Conservation (phyloP, 2,113 vertebrate species). For the Fregata magnificens region DNA sequence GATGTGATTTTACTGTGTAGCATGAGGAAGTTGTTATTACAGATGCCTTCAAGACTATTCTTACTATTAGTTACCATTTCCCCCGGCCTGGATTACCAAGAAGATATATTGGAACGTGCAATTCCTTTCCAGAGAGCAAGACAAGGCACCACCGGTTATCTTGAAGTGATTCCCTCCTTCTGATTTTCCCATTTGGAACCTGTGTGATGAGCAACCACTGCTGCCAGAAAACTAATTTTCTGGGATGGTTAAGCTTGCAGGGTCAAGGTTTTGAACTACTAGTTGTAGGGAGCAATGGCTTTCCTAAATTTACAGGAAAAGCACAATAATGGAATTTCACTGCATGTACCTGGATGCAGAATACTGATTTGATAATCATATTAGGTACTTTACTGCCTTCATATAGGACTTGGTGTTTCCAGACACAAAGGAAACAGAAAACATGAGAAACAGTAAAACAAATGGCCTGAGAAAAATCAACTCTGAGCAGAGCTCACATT, state of each 20-base stretch:
- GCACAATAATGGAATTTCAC: not conserved
- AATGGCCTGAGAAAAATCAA: not conserved
- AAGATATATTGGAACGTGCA: not conserved
- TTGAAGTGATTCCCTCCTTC: not conserved
- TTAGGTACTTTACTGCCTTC: not conserved
- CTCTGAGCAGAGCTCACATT: not conserved
- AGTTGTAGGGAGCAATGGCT: not conserved
- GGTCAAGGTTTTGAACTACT: not conserved
- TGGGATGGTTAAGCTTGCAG: not conserved
- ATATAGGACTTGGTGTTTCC: not conserved
- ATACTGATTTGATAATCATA: not conserved
- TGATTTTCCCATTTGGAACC: not conserved
- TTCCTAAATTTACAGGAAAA: not conserved
- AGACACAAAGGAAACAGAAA: not conserved
- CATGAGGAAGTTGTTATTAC: not conserved
- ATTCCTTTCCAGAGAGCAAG: not conserved
- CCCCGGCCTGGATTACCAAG: not conserved
- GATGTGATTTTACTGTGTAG: not conserved
- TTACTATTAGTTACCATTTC: not conserved
- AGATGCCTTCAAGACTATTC: not conserved
- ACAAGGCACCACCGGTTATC: not conserved
- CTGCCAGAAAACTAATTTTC: not conserved
- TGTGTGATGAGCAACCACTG: not conserved
- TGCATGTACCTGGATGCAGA: not conserved
- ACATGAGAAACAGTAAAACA: not conserved